A percentile compares a stretch with the other conserved stretches of the same genome.
Evolutionary conservation across 2,797 vertebrate genomes (phyloP).

Genomic region (Geotrypetes seraphini): DNA sequence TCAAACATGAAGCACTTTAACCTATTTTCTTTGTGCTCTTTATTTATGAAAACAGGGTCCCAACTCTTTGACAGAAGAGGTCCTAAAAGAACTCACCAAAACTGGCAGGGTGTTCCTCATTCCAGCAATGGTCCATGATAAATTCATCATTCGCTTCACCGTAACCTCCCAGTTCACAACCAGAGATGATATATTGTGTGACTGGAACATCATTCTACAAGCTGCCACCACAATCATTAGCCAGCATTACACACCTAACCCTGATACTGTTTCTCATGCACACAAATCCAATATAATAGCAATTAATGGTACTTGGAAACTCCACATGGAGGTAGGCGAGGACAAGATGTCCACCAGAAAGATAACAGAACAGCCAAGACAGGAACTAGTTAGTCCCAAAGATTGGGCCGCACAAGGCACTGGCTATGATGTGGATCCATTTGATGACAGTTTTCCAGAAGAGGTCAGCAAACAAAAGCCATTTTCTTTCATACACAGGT

Average conservation of each 20-base stretch:
- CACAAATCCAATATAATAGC: constrained; percentile 4
- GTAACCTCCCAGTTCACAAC: constrained; percentile 92
- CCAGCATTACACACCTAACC: constrained; percentile 21
- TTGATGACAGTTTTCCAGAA: constrained; percentile 45
- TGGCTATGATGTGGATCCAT: constrained; percentile 17
- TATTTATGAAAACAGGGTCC: constrained; percentile 71
- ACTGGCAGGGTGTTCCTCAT: constrained; percentile 81
- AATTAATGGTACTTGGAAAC: neutral
- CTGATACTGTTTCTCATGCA: neutral
- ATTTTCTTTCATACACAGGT: constrained; percentile 45
- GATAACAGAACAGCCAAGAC: constrained; percentile 37
- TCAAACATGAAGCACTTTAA: no score
- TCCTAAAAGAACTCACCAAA: constrained; percentile 69
- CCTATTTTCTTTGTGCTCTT: constrained; percentile 17
- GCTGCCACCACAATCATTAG: constrained; percentile 54
- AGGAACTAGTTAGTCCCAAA: neutral
- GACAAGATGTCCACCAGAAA: constrained; percentile 17
- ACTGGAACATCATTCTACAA: constrained; percentile 78
- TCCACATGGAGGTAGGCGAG: constrained; percentile 10
- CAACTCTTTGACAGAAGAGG: constrained; percentile 77
- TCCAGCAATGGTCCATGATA: constrained; percentile 72
- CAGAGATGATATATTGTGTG: constrained; percentile 71
- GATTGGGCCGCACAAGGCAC: constrained; percentile 16
- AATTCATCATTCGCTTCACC: constrained; percentile 83
- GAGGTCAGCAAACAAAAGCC: constrained; percentile 38